These are phyloP conservation scores for Pseudoips prasinana DNA, from an alignment of 2,888 invertebrate genomes.

Conservation along the genomic window DNA sequence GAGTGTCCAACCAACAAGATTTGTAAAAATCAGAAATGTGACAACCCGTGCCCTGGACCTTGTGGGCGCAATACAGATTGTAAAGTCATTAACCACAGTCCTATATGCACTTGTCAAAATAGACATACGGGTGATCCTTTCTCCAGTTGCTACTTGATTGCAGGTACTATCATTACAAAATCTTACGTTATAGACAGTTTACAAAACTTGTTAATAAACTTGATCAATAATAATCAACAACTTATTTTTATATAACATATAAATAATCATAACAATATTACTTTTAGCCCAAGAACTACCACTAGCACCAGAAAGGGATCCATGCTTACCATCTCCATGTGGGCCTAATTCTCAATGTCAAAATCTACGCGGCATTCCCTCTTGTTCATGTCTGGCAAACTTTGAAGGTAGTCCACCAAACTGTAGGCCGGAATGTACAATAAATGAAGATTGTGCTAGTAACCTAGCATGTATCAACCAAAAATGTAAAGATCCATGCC, in stretches of 20 bases:
- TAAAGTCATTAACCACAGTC: constrained; percentile 87
- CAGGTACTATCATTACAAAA: constrained; percentile 56
- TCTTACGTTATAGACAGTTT: neutral
- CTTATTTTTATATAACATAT: too few species aligned
- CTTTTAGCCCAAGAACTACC: constrained; percentile 55
- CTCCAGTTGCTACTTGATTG: constrained; percentile 81
- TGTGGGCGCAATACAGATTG: constrained; percentile 88
- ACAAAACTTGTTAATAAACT: neutral
- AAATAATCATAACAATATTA: too few species aligned
- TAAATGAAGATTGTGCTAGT: constrained; percentile 85
- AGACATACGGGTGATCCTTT: constrained; percentile 85
- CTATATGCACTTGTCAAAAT: constrained; percentile 85
- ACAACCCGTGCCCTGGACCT: constrained; percentile 87
- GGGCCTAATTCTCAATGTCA: constrained; percentile 84
- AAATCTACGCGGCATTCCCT: constrained; percentile 77
- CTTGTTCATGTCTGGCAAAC: constrained; percentile 83
- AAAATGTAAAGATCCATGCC: constrained; percentile 86
- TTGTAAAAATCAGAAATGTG: constrained; percentile 86
- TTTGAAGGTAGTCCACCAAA: constrained; percentile 86
- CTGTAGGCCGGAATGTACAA: constrained; percentile 85
- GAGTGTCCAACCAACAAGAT: constrained; percentile 85
- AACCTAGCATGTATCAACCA: constrained; percentile 86
- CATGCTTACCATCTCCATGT: constrained; percentile 86
- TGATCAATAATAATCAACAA: neutral
- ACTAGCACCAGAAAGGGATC: constrained; percentile 67